Evolutionary conservation across 1,140 invertebrate species (phyloP), one percentile per base, ranked within the genome.

Genomic region (Papilio glaucus): DNA sequence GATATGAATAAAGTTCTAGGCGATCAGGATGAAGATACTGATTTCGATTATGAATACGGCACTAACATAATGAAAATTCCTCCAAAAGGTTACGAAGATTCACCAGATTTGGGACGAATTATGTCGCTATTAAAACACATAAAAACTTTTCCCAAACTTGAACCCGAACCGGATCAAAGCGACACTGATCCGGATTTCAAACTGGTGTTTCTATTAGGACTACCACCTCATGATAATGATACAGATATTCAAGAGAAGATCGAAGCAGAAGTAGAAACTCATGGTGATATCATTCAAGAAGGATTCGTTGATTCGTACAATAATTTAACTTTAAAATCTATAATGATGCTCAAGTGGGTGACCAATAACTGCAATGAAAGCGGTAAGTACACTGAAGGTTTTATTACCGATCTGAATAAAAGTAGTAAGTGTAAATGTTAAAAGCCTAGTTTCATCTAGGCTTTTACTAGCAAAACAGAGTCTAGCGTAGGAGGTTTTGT

Each of bases 211-310:
- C 72, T 93, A 4, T 68, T 93, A 37, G 91, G 91, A 39, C 65
- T 89, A 75, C 89, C 89, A 38, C 42, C 71, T 2, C 75, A 82
- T 13, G 82, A 82, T 2, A 91, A 90, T 33, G 80, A 85, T 61
- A 87, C 87, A 42, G 80, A 84, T 7, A 79, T 94, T 5, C 93
- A 96, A 92, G 91, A 85, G 76, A 92, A 88, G 68, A 94, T 96
- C 29, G 87, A 89, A 2, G 93, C 94, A 38, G 96, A 96, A 82
- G 94, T 92, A 57, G 86, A 94, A 3, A 89, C 91, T 29, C 95
- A 96, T 79, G 95, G 96, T 29, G 98, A 99, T 89, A 95, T 99
- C n/a, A 96, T 99, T 42, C 97, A 98, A 92, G 97, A 98, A 88
- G 95, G 95, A 68, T 99, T 98, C 85, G 84, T 96, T 10, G 98